Evolutionary conservation across 2,797 vertebrate genomes (phyloP).

Genomic region (Myiothlypis coronata): DNA sequence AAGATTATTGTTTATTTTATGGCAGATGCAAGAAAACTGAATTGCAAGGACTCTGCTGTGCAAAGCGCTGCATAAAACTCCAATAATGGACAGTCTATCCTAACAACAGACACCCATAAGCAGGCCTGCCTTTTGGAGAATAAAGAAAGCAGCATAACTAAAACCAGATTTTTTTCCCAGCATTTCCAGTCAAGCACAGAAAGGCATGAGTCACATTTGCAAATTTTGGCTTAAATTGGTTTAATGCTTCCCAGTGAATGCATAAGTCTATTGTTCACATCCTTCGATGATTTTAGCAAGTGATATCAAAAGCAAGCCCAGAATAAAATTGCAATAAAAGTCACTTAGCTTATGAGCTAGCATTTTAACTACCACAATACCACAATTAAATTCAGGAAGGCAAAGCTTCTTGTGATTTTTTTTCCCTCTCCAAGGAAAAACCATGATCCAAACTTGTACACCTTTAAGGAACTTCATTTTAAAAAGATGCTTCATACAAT

Average conservation of each 20-base stretch:
- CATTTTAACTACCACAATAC: neutral
- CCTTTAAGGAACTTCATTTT: neutral
- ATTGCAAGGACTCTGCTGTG: neutral
- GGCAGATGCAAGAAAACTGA: neutral
- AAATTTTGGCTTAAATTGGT: constrained; percentile 53
- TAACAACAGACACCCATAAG: neutral
- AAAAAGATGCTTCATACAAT: neutral
- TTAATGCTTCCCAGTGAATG: constrained; percentile 35
- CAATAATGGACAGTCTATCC: neutral
- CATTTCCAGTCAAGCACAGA: constrained; percentile 29
- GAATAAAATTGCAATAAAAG: constrained; percentile 36
- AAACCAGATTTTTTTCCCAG: neutral
- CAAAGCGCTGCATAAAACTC: neutral
- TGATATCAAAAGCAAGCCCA: constrained; percentile 23
- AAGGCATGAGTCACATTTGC: constrained; percentile 58
- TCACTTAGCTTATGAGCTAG: constrained; percentile 7
- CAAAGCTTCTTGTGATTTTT: neutral
- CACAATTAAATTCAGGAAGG: neutral
- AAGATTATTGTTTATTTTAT: neutral
- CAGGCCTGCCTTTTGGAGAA: neutral
- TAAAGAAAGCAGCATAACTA: neutral
- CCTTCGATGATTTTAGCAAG: constrained; percentile 23
- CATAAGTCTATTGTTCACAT: constrained; percentile 32
- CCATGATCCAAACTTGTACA: neutral
- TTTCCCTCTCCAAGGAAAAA: neutral